Percentiles rank a stretch among this genome's conserved stretches.
These are phyloP conservation scores for Micromesistius poutassou DNA, from an alignment of 2,797 vertebrate genomes.

Conservation along the genomic window DNA sequence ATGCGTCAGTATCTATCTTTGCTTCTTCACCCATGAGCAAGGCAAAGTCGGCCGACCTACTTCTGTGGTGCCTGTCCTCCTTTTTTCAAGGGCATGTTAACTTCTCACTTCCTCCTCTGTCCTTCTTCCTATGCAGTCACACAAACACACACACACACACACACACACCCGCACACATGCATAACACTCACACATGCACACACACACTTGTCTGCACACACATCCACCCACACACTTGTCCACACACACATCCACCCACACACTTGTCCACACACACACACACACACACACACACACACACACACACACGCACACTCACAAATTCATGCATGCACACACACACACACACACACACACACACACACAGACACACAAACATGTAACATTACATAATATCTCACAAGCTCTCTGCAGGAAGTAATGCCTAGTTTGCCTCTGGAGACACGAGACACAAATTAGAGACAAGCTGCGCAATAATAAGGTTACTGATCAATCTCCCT, in stretches of 20 bases:
- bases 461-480: not conserved
- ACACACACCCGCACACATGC: no score
- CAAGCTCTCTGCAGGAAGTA: not conserved
- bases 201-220: no score
- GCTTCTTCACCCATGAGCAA: slow-evolving; percentile 37
- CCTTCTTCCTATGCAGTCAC: not conserved
- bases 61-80: slow-evolving; percentile 52
- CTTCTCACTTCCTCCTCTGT: not conserved
- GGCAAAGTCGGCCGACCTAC: slow-evolving; percentile 35
- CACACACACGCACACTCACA: no score
- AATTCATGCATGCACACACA: no score
- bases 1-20: not conserved
- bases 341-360: no score
- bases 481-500: not conserved
- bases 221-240: no score
- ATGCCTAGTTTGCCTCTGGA: not conserved
- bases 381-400: not conserved
- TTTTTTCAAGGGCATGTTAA: slow-evolving; percentile 66
- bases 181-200: no score
- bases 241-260: no score
- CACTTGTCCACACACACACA: no score
- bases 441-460: not conserved
- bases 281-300: no score
- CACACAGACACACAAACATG: not conserved
- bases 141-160: no score